A percentile compares a stretch with the other conserved stretches of the same genome.
Conservation (phyloP, 2,113 vertebrate species). For the Neopipo cinnamomea region DNA sequence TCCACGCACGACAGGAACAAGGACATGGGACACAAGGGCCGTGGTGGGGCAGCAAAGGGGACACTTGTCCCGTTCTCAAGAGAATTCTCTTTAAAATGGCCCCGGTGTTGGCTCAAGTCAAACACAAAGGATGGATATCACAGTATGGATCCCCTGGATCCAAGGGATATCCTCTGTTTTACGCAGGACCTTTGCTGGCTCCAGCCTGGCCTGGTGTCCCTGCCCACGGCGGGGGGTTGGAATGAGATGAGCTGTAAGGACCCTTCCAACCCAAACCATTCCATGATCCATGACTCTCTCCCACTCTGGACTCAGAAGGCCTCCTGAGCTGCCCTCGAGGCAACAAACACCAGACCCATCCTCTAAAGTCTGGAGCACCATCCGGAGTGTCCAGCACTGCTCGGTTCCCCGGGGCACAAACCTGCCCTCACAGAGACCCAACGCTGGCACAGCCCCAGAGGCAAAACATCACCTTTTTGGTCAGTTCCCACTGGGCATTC, state of each 20-base stretch:
- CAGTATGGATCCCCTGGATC: accelerated
- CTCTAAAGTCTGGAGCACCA: accelerated
- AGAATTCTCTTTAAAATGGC: neutral
- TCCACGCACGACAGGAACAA: neutral
- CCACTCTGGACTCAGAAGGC: neutral
- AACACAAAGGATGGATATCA: accelerated
- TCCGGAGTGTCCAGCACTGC: accelerated
- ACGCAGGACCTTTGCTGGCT: neutral
- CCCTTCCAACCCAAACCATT: neutral
- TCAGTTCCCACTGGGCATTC: accelerated
- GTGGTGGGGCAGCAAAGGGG: neutral
- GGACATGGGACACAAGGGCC: accelerated
- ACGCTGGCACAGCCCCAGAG: neutral
- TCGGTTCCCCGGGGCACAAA: accelerated
- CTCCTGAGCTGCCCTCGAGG: neutral
- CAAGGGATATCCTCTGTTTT: neutral
- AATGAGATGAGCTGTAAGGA: accelerated
- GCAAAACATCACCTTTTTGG: accelerated
- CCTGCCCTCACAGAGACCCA: neutral
- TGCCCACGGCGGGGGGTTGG: neutral
- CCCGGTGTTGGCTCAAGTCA: accelerated
- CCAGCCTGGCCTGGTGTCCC: neutral
- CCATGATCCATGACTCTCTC: neutral
- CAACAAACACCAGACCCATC: accelerated
- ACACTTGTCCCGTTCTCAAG: neutral